Evolutionary conservation across 2,888 invertebrate species (phyloP).

Genomic region (Leucoptera coffeella): DNA sequence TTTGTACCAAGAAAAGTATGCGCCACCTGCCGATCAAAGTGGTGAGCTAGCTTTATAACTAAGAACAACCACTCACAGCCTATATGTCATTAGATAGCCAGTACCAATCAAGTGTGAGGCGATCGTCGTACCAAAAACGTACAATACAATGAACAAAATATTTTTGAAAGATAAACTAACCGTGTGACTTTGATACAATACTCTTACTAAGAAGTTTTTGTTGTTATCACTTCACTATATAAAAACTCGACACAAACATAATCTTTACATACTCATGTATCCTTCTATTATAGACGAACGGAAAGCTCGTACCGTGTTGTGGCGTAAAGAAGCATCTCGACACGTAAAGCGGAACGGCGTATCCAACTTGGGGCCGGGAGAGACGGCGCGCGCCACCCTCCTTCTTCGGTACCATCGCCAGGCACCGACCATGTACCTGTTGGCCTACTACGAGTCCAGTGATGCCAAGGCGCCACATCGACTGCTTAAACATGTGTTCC

Average conservation of each 20-base stretch:
- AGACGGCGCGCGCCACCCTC: slow-evolving; percentile 12
- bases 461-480: slow-evolving; percentile 14
- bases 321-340: slow-evolving; percentile 14
- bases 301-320: slow-evolving; percentile 16
- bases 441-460: slow-evolving; percentile 35
- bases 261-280: too few relatives aligned
- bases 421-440: slow-evolving; percentile 16
- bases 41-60: slow-evolving; percentile 1
- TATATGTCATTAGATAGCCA: too few relatives aligned
- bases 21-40: slow-evolving; percentile 28
- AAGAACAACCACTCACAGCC: too few relatives aligned
- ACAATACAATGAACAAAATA: too few relatives aligned
- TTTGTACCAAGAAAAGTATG: slow-evolving; percentile 37
- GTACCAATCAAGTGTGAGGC: too few relatives aligned
- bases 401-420: slow-evolving; percentile 20
- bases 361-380: slow-evolving; percentile 7
- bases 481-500: slow-evolving; percentile 29
- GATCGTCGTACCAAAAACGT: too few relatives aligned
- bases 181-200: too few relatives aligned
- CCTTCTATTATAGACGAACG: slow-evolving; percentile 21
- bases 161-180: too few relatives aligned
- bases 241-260: too few relatives aligned
- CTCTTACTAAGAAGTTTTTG: too few relatives aligned
- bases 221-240: too few relatives aligned
- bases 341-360: slow-evolving; percentile 12